A percentile compares a stretch with the other conserved stretches of the same genome.
Evolutionary conservation across 2,797 vertebrate genomes (phyloP).

Genomic region (Muraenolepis orangiensis): DNA sequence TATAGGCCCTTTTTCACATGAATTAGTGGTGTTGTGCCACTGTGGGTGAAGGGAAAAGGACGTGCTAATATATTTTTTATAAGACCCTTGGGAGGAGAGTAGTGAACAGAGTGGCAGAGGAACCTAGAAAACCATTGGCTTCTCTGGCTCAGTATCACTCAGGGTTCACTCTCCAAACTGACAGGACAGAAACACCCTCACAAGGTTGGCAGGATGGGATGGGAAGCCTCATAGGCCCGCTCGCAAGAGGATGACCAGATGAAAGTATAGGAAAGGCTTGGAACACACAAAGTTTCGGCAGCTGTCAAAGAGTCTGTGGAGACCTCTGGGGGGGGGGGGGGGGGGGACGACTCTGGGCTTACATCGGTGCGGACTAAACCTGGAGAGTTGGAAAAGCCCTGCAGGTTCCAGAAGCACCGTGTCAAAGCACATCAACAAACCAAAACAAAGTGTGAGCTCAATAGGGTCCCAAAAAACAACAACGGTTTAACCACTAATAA

Average conservation of each 20-base stretch:
- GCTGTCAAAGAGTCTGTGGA: slow-evolving; percentile 42
- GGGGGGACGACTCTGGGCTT: slow-evolving; percentile 36
- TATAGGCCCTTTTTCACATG: slow-evolving; percentile 9
- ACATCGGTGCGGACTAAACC: slow-evolving; percentile 38
- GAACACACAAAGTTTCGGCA: slow-evolving; percentile 52
- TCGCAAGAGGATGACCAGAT: slow-evolving; percentile 54
- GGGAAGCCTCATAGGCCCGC: slow-evolving; percentile 51
- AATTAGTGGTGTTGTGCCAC: slow-evolving; percentile 14
- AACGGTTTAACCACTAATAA: slow-evolving; percentile 1
- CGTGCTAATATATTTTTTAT: too few species aligned
- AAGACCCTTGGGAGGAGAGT: slow-evolving; percentile 23
- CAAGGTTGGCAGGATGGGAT: slow-evolving; percentile 44
- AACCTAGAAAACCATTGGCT: slow-evolving; percentile 34
- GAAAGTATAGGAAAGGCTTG: slow-evolving; percentile 58
- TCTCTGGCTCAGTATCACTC: slow-evolving; percentile 44
- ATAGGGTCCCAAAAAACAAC: slow-evolving; percentile 13
- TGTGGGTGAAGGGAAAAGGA: slow-evolving; percentile 15
- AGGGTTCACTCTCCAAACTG: slow-evolving; percentile 33
- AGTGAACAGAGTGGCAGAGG: slow-evolving; percentile 24
- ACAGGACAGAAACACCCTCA: slow-evolving; percentile 36
- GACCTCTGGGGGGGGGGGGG: slow-evolving; percentile 38
- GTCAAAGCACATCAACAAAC: background rate
- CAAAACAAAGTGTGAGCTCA: background rate
- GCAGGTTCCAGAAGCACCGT: background rate
- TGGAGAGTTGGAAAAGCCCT: slow-evolving; percentile 8